phyloP scores from a whole-genome alignment of 2,797 vertebrate genomes.

The Sphaeramia orbicularis region DNA sequence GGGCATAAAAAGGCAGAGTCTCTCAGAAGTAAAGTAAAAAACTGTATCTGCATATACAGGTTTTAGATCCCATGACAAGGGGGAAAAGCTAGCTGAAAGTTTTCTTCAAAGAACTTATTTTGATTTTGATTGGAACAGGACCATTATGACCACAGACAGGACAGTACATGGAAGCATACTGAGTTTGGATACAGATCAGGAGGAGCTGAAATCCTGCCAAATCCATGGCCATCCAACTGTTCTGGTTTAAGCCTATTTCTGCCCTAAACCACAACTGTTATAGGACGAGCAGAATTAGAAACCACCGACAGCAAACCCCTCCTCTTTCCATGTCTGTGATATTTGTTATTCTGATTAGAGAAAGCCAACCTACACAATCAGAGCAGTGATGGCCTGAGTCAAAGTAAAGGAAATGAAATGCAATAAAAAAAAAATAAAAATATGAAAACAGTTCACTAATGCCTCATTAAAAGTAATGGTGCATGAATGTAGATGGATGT shows the following conservation, averaged over 20 bases:
- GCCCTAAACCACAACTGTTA: slow-evolving; percentile 7
- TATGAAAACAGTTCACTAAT: slow-evolving; percentile 11
- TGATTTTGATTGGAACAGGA: no score
- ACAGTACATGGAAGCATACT: neutral
- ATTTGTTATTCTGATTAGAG: slow-evolving; percentile 2
- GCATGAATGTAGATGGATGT: slow-evolving; percentile 16
- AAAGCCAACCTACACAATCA: neutral
- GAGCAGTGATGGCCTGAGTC: neutral
- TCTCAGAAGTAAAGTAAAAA: no score
- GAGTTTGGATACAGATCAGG: neutral
- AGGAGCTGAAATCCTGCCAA: neutral
- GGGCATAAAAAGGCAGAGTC: no score
- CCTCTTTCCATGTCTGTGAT: neutral
- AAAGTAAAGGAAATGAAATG: slow-evolving; percentile 29
- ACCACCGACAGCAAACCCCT: neutral
- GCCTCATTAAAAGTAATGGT: slow-evolving; percentile 4
- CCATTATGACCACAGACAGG: slow-evolving; percentile 1
- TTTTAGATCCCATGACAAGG: no score
- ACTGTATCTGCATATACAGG: no score
- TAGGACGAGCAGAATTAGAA: slow-evolving; percentile 15
- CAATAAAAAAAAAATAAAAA: slow-evolving; percentile 37
- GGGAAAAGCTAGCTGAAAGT: no score
- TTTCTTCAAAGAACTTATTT: no score
- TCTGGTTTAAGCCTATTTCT: slow-evolving; percentile 14
- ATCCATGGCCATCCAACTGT: slow-evolving; percentile 3